These are phyloP conservation scores for Terrapene triunguis DNA, from an alignment of 2,113 vertebrate genomes.

Conservation along the genomic window DNA sequence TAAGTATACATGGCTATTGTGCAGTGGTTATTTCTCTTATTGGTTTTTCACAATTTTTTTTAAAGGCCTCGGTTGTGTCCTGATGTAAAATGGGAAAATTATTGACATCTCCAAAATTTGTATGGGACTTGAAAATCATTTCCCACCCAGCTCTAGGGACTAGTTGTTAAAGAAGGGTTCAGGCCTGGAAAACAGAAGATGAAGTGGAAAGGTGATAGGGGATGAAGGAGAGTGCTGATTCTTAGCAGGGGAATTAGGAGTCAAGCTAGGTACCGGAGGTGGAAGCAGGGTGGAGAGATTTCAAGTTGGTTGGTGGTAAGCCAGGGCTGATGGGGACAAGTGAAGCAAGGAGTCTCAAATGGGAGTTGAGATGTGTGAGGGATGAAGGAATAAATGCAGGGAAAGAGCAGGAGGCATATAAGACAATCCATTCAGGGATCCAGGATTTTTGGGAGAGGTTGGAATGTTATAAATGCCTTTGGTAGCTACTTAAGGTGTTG, in stretches of 20 bases:
- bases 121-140: neutral
- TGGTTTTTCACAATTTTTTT: too few relatives aligned
- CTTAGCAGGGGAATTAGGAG: neutral
- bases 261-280: neutral
- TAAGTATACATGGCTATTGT: too few relatives aligned
- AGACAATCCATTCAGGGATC: neutral
- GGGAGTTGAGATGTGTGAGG: neutral
- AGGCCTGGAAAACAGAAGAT: neutral
- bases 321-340: neutral
- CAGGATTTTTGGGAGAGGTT: neutral
- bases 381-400: neutral
- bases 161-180: neutral
- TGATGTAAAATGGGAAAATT: too few relatives aligned
- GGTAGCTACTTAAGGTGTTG: neutral
- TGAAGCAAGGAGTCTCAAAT: neutral
- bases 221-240: neutral
- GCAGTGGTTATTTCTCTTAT: too few relatives aligned
- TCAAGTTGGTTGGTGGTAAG: neutral
- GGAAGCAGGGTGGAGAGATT: neutral
- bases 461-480: neutral
- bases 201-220: neutral
- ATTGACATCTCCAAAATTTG: too few relatives aligned
- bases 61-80: too few relatives aligned
- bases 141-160: neutral
- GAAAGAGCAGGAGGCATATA: accelerated